Evolutionary conservation across 2,113 vertebrate species (phyloP), one percentile per base, ranked within the genome.

Genomic region (Pedetes capensis): DNA sequence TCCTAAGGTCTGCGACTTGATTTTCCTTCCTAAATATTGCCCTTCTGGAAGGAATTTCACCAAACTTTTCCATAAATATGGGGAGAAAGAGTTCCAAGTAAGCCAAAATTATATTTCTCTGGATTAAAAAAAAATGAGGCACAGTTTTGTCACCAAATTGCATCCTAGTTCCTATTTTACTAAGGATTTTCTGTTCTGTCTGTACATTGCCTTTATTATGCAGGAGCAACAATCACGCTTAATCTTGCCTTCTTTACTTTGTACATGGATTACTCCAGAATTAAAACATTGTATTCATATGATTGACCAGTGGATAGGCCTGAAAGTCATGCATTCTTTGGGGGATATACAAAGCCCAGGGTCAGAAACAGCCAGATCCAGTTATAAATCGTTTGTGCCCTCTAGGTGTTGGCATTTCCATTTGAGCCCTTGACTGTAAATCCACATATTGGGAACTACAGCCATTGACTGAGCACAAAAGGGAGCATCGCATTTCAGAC

Each of bases 11-110:
- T 61, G 47, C 89, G 82, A 89, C 42, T 66, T 75, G 39, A 39
- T 47, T 39, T 68, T 25, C 0, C 1, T 0, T 59, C 53, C 17
- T 12, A 20, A 78, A 55, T 34, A 44, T 82, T 91, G 78, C 42
- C 68, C 49, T 95, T 91, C n/a, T 59, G 29, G 39, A 89, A 87
- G 7, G 39, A 79, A 91, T 93, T 78, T 94, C 63, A 61, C 81
- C 51, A 39, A 16, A 1, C 2, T 76, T 6, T 88, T 94, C 23
- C 3, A 0, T 79, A 68, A 76, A 55, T 89, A 44, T 78, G 71
- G 17, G 14, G 37, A 92, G 37, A 92, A 86, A 76, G 34, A 79
- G 13, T 75, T 93, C 25, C 34, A 3, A 55, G 27, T 39, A 13
- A 89, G 37, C 37, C 71, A 64, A 51, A 92, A 69, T n/a, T 75